These are phyloP conservation scores for Pseudococcus longispinus DNA, from an alignment of 2,888 invertebrate species.

Conservation along the genomic window DNA sequence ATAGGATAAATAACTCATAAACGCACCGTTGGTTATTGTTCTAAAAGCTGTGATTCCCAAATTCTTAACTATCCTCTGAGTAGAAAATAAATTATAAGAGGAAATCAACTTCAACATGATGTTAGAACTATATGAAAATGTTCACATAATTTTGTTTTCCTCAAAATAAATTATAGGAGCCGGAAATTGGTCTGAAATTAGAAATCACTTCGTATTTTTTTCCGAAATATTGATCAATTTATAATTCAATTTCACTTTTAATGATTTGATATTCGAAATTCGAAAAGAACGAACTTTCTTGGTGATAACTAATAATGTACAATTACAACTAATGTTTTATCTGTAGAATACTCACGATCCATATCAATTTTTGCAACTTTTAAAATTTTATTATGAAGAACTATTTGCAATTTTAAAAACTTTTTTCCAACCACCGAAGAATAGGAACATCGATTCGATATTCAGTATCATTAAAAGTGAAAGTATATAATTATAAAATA, in stretches of 20 bases:
- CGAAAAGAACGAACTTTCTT: neutral
- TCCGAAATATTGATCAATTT: neutral
- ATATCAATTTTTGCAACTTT: neutral
- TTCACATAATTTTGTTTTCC: neutral
- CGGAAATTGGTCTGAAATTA: neutral
- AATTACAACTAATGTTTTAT: neutral
- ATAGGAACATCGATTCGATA: too few species aligned
- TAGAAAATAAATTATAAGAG: neutral
- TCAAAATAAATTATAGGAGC: neutral
- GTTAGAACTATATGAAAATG: neutral
- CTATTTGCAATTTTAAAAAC: neutral
- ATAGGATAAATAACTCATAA: neutral
- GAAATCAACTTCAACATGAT: constrained; percentile 44
- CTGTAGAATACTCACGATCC: neutral
- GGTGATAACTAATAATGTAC: neutral
- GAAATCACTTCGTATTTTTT: neutral
- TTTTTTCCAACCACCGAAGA: too few species aligned
- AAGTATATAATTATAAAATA: neutral
- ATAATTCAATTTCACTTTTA: neutral
- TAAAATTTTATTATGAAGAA: neutral
- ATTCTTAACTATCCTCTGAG: constrained; percentile 22
- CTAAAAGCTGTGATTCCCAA: constrained; percentile 39
- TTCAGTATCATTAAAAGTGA: neutral
- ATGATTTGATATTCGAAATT: neutral
- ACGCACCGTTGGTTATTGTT: constrained; percentile 46